These are phyloP conservation scores for Eublepharis macularius DNA, from an alignment of 2,113 vertebrate genomes.

Conservation along the genomic window DNA sequence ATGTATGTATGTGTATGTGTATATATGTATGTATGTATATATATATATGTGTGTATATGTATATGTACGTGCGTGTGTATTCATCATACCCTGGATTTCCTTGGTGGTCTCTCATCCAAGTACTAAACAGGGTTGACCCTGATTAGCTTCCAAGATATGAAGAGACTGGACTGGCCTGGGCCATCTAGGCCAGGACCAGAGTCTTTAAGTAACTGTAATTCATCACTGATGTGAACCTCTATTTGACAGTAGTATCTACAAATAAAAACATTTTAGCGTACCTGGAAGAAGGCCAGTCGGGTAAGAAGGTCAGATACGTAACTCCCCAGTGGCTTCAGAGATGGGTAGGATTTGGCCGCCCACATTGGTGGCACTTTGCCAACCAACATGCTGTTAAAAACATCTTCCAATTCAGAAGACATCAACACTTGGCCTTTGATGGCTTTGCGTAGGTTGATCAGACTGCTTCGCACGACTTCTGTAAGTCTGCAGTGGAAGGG, in stretches of 20 bases:
- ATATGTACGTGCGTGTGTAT: too few species aligned
- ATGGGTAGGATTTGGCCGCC: conserved; percentile 92
- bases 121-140: too few species aligned
- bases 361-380: conserved; percentile 89
- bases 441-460: conserved; percentile 84
- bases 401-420: conserved; percentile 90
- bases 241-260: not conserved
- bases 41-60: too few species aligned
- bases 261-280: conserved; percentile 39
- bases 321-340: conserved; percentile 88
- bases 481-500: conserved; percentile 78
- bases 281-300: conserved; percentile 87
- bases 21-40: too few species aligned
- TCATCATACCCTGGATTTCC: too few species aligned
- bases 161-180: too few species aligned
- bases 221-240: too few species aligned
- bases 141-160: too few species aligned
- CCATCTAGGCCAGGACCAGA: too few species aligned
- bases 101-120: too few species aligned
- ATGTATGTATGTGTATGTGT: too few species aligned
- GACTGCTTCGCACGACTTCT: conserved; percentile 81
- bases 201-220: too few species aligned
- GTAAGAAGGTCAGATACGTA: conserved; percentile 85
- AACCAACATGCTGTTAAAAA: conserved; percentile 88
- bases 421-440: conserved; percentile 92